Evolutionary conservation across 2,113 vertebrate species (phyloP), one percentile per base, ranked within the genome.

Genomic region (Salvelinus fontinalis): DNA sequence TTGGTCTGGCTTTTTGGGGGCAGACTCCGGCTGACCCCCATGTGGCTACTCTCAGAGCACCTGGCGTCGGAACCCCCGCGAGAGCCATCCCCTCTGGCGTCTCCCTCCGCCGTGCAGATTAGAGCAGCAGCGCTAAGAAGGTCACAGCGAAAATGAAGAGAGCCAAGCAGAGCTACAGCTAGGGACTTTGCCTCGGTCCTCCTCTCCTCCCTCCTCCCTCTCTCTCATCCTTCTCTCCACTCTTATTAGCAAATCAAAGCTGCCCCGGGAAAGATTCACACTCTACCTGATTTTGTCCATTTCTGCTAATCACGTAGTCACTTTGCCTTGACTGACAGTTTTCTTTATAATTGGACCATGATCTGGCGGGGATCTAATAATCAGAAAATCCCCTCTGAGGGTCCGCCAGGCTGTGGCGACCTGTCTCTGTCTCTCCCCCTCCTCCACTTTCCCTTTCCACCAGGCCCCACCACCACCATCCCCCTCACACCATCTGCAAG

Each of bases 231-330:
- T 18, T 54, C 51, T 54, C 51, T 54, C 51, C 51, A 5, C 93
- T 97, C 95, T 98, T 96, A 98, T 99, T 99, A 99, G 97, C 97
- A 97, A 99, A 99, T 98, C 97, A 99, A 98, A 99, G 97, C 96
- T 95, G 95, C 96, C 90, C 87, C 86, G 92, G 95, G 95, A 95
- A 96, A 96, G 95, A 97, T 96, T 96, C 95, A 94, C 96, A 96
- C 96, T 96, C 95, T 95, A 98, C 96, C 96, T 98, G 96, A 96
- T 98, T 98, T 97, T 97, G 96, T 97, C 96, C 96, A 96, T 97
- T 92, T 95, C 95, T 94, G 95, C 96, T 99, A 99, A 98, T 99
- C 97, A 98, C 96, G 95, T 95, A 94, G 95, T 96, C 94, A 96
- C 96, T 97, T 97, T 96, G 95, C 94, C 95, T 95, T 98, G 97